phyloP scores from a whole-genome alignment of 2,113 vertebrate species.

The Todiramphus chloris region DNA sequence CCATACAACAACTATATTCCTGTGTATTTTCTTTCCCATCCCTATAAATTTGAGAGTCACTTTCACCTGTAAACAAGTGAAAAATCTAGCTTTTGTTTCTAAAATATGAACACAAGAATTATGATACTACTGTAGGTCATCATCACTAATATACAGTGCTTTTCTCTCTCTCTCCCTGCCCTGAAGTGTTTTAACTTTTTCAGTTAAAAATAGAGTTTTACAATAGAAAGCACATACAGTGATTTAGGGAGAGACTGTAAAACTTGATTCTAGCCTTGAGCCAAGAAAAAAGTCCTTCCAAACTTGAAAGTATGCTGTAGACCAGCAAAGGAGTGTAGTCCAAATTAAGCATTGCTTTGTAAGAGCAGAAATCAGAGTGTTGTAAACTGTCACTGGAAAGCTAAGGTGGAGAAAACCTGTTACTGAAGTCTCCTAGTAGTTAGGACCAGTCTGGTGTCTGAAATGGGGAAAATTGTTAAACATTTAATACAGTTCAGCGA shows the following conservation, averaged over 20 bases:
- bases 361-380: background rate
- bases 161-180: background rate
- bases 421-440: background rate
- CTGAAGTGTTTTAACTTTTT: background rate
- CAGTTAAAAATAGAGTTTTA: background rate
- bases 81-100: background rate
- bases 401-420: background rate
- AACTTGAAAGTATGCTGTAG: background rate
- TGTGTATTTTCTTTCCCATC: background rate
- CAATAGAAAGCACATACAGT: background rate
- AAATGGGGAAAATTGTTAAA: background rate
- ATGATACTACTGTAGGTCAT: background rate
- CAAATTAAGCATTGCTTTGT: background rate
- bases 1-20: background rate
- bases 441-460: background rate
- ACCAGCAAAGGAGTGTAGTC: background rate
- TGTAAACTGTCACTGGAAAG: background rate
- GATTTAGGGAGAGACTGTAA: background rate
- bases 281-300: background rate
- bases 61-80: background rate
- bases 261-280: background rate
- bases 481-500: background rate
- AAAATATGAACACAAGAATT: background rate
- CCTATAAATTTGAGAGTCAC: background rate
- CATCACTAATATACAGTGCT: background rate